Base-by-base conservation (phyloP, 1,140 invertebrate genomes). In the Bathynomus jamesi region DNA sequence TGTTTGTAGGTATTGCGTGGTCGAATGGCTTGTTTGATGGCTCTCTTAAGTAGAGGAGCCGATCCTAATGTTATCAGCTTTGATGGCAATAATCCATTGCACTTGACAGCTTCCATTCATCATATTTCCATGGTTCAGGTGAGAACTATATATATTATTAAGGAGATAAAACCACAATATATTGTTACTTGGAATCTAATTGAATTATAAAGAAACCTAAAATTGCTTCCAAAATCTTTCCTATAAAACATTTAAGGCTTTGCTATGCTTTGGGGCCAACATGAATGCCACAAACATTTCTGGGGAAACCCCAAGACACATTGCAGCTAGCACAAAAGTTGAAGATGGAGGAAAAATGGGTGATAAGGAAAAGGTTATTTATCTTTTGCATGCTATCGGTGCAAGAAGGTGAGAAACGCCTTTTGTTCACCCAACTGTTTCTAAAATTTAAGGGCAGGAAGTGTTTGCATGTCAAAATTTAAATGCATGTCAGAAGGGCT, bases 231-330 rank as follows among this genome's bases (percentile, higher is more conserved):
- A 53, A 53, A 17, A 17, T 53, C 40, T 53, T 5, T n/a, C n/a
- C 21, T 53, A 17, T 21, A 5, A 53, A 53, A 53, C 13, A 11
- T 53, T 53, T 1, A 53, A 53, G 40, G 88, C 89, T 11, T 82
- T 98, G 10, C 86, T 98, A 31, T 90, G 94, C 1, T 98, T 98
- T 82, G 94, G 93, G 1, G 92, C 91, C 4, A 88, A 97, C 81
- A 83, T 96, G 1, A 89, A 96, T 80, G 73, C 81, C 3, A 67
- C 80, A 73, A 97, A 97, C 79, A 88, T 80, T 85, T 78, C 80
- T 84, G 2, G 84, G 85, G 78, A 72, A 79, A 25, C 74, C 87
- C 87, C 0, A 84, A 89, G 75, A 89, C 90, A 0, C 85, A 93
- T 0, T 84, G 95, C 67, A 7, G 74, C 77, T 46, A 86, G 86